phyloP scores from a whole-genome alignment of 2,888 invertebrate species.

The Spialia ferax region DNA sequence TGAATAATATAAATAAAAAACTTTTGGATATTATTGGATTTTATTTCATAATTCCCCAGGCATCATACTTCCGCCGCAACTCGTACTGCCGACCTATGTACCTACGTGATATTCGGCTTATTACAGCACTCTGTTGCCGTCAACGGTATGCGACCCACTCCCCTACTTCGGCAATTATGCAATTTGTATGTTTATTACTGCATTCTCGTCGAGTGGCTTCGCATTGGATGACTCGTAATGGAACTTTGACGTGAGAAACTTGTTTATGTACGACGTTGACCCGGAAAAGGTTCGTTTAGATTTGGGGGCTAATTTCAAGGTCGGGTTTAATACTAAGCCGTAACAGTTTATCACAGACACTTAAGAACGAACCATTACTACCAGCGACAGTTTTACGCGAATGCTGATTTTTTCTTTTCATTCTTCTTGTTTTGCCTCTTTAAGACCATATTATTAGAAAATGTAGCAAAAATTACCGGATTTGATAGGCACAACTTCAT shows the following conservation, averaged over 20 bases:
- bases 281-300: conserved; percentile 34
- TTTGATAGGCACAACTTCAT: conserved; percentile 19
- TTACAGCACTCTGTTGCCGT: conserved; percentile 41
- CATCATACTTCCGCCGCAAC: conserved; percentile 36
- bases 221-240: conserved; percentile 39
- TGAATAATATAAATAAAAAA: too few relatives aligned
- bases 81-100: conserved; percentile 53
- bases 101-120: conserved; percentile 58
- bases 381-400: too few relatives aligned
- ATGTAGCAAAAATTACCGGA: conserved; percentile 16
- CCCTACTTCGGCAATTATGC: conserved; percentile 59
- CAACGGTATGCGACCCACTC: conserved; percentile 55
- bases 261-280: conserved; percentile 29
- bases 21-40: too few relatives aligned
- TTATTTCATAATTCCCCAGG: conserved; percentile 21
- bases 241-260: conserved; percentile 32
- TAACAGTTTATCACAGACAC: too few relatives aligned
- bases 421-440: too few relatives aligned
- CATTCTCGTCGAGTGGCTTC: conserved; percentile 56
- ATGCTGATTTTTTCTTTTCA: too few relatives aligned
- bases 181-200: conserved; percentile 52
- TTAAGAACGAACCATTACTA: not conserved
- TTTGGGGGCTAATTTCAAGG: conserved; percentile 29
- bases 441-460: too few relatives aligned
- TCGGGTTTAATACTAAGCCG: not conserved